Evolutionary conservation across 2,797 vertebrate species (phyloP).

Genomic region (Paedocypris micromegethes): DNA sequence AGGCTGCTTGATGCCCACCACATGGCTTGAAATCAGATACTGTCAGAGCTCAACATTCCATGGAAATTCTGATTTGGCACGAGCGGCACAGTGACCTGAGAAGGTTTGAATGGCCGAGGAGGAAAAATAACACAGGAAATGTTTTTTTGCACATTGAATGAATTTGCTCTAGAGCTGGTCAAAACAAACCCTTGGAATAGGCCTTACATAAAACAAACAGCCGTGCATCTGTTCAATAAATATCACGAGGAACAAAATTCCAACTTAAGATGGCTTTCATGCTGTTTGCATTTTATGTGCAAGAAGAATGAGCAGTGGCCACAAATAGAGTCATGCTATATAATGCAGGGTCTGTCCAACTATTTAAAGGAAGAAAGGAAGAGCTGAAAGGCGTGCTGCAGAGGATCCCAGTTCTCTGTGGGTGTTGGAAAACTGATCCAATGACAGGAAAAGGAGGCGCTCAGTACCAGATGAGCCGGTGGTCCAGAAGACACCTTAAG

Average conservation of each 20-base stretch:
- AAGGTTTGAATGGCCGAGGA: slow-evolving; percentile 52
- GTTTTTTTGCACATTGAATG: slow-evolving; percentile 53
- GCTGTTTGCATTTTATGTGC: slow-evolving; percentile 49
- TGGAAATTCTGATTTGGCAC: slow-evolving; percentile 35
- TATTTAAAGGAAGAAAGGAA: slow-evolving; percentile 70
- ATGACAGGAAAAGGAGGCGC: slow-evolving; percentile 77
- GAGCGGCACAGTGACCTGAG: slow-evolving; percentile 33
- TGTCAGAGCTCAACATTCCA: slow-evolving; percentile 27
- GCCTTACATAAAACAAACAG: too few species aligned
- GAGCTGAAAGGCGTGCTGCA: slow-evolving; percentile 62
- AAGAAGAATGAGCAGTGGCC: slow-evolving; percentile 46
- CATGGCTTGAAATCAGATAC: slow-evolving; percentile 37
- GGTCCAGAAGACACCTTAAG: background rate
- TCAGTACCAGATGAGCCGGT: slow-evolving; percentile 73
- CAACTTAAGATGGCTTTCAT: background rate
- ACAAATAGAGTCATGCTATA: slow-evolving; percentile 57
- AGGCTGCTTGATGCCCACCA: slow-evolving; percentile 35
- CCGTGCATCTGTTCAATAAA: too few species aligned
- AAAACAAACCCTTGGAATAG: background rate
- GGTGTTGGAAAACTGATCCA: slow-evolving; percentile 66
- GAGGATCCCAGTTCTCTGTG: slow-evolving; percentile 61
- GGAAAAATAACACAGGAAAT: slow-evolving; percentile 51
- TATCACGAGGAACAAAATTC: too few species aligned
- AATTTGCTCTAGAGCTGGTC: slow-evolving; percentile 35
- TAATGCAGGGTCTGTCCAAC: slow-evolving; percentile 65